phyloP scores from a whole-genome alignment of 2,113 vertebrate genomes.

The Leiothrix lutea region DNA sequence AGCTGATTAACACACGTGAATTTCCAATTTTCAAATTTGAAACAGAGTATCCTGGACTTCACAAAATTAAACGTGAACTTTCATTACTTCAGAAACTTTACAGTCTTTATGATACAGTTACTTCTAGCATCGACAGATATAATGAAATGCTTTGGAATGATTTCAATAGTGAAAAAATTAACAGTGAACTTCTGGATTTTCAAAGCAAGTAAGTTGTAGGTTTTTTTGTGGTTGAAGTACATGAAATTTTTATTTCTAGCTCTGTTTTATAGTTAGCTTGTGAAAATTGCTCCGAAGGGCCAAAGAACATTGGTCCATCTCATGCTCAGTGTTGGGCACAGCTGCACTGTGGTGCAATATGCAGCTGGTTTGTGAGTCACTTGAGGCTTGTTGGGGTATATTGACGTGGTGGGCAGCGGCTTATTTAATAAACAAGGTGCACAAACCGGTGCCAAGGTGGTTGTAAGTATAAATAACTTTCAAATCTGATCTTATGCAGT shows the following conservation, averaged over 20 bases:
- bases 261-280: background rate
- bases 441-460: background rate
- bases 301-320: background rate
- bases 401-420: background rate
- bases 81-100: conserved; percentile 82
- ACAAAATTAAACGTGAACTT: conserved; percentile 80
- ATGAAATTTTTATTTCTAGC: background rate
- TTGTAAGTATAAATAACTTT: background rate
- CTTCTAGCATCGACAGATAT: conserved; percentile 68
- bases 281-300: background rate
- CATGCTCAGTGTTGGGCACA: background rate
- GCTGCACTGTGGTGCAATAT: background rate
- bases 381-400: background rate
- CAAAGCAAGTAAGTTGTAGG: conserved; percentile 74
- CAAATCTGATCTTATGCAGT: background rate
- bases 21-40: conserved; percentile 2
- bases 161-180: conserved; percentile 81
- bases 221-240: background rate
- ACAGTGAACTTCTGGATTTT: conserved; percentile 80
- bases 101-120: conserved; percentile 76
- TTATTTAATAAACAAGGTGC: background rate
- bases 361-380: background rate
- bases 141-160: conserved; percentile 80
- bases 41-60: conserved; percentile 81
- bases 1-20: background rate